Evolutionary conservation across 2,797 vertebrate species (phyloP), one percentile per base, ranked within the genome.

Genomic region (Poecilia gillii): DNA sequence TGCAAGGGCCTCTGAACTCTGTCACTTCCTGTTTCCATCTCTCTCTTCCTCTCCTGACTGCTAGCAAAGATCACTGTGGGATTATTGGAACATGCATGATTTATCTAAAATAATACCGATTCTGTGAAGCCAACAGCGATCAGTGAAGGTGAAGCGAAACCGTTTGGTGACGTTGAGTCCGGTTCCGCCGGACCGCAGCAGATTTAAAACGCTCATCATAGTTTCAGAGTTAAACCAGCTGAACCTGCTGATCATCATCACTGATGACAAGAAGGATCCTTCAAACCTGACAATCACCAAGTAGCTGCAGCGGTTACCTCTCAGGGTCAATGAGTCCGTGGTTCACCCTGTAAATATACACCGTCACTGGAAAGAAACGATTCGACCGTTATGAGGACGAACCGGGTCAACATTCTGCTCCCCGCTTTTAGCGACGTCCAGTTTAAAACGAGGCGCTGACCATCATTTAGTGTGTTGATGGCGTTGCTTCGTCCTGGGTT

Each of bases 261-360:
- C 70, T 72, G n/a, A 20, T 20, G 9, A 23, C 28, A 33, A 23
- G 28, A 73, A 51, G 47, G 72, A 51, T 16, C 46, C 28, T 51
- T 55, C 28, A 64, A 68, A 73, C 57, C 77, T 66, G 80, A 89
- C 83, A 87, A 81, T 89, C 87, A 46, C 16, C 36, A 12, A 20
- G 39, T 20, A 59, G 74, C 74, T 75, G 55, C 55, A 59, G 53
- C 36, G 39, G 55, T 75, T 57, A 73, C 72, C n/a, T 70, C 87
- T 88, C 87, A 86, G 87, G 87, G 85, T 86, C 72, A 18, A 4
- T 0, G 46, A 5, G n/a, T 33, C 46, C 9, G 2, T 14, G 8
- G 28, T 23, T 9, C 41, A 7, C 12, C 6, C 6, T 71, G 23
- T 47, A 47, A 46, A 28, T 72, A 46, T 13, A 7, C 14, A 47